Base-by-base conservation (phyloP, 2,113 vertebrate species). In the Naja naja region DNA sequence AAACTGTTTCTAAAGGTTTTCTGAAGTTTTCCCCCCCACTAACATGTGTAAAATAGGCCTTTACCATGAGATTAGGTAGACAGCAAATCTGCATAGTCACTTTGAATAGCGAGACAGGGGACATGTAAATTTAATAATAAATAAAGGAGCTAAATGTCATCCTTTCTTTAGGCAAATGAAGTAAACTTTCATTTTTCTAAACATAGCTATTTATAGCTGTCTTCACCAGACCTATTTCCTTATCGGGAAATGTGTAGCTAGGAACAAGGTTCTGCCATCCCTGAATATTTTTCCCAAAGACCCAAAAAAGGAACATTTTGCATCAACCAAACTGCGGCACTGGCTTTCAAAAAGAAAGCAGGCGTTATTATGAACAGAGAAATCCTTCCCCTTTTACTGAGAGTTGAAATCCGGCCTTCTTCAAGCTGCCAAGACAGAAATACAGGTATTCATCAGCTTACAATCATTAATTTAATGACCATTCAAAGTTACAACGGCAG, bases 241-340 rank as follows among this genome's bases (percentile, higher is more conserved):
- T 98, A 98, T 98, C 97, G 97, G 98, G 98, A 98, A 98, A 96
- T 95, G 96, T 88, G 95, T 95, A 97, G 97, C 96, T 97, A 95
- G 97, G 97, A 98, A 98, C 97, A 97, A 97, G 96, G 93, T 96
- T 97, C 97, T 97, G 98, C 97, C 96, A 97, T 94, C 98, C 97
- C 96, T 93, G 97, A 97, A 98, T 98, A 98, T 97, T 98, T 97
- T 97, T 98, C 97, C 91, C 96, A 95, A 93, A 96, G 96, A 97
- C 94, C 97, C 96, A 96, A 98, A 98, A 98, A 98, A 98, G 97
- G 98, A 97, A 85, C 97, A 98, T 97, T 98, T 97, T 97, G 97
- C 97, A 97, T 97, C 94, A 95, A 95, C 96, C 97, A 95, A 92
- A 96, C 94, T 95, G 94, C 34, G 87, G 9, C 4, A 93, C 90